Evolutionary conservation across 2,797 vertebrate genomes (phyloP), one percentile per base, ranked within the genome.

Genomic region (Crenuchus spilurus): DNA sequence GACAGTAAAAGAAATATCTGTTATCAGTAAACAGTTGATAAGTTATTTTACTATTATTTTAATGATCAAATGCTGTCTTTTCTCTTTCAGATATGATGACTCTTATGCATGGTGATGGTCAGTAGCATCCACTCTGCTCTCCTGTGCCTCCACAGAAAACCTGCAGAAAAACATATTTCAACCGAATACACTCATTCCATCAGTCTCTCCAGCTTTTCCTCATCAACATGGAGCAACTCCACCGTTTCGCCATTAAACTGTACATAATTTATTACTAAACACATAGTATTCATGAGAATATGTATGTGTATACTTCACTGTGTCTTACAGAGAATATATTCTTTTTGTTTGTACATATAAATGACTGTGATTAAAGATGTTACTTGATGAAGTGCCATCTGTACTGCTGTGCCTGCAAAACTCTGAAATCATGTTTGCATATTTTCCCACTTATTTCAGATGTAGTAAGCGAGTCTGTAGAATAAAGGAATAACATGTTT

Each of bases 71-170:
- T n/a, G n/a, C n/a, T n/a, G n/a, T n/a, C n/a, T n/a, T 80, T 13
- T 74, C 46, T 70, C 70, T 52, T 78, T 55, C 66, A 92, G 92
- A 87, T 90, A 87, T 0, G 90, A 92, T 0, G 89, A 92, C 76
- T 83, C 84, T 52, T 89, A 81, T 71, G 80, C 91, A 87, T 93
- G 92, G 92, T 92, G 86, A 93, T 51, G 2, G 69, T 73, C 18
- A 14, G 11, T 20, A 62, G 26, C 66, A 48, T 52, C 71, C 82
- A 73, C 85, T 81, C 83, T 81, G 79, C 81, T 77, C 33, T 81
- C 81, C 75, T 83, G 89, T 90, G 88, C 89, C 88, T 88, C 84
- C 75, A 70, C 70, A 54, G 63, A 57, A 62, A 44, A 42, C 84
- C 75, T 58, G 67, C 51, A 71, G 68, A 55, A 54, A 18, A 16